These are phyloP conservation scores for Fistularia tabacaria DNA, from an alignment of 2,797 vertebrate genomes.

Conservation along the genomic window DNA sequence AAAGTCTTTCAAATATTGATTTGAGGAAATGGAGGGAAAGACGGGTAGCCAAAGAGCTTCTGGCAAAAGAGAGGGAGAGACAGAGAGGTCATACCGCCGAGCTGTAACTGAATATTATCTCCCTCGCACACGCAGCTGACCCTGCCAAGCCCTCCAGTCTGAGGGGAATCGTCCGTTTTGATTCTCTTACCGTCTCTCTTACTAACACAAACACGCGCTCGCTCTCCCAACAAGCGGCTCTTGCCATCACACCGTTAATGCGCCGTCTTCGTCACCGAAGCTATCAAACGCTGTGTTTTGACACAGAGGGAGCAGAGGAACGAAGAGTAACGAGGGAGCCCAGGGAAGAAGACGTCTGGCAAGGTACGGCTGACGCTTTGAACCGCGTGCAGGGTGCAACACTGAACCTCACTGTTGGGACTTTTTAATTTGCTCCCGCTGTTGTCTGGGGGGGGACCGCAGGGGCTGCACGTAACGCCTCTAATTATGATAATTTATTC, in stretches of 20 bases:
- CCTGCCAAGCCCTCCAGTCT: constrained; percentile 50
- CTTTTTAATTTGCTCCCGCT: constrained; percentile 59
- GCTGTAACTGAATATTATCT: constrained; percentile 59
- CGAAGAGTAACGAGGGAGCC: constrained; percentile 22
- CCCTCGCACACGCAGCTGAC: constrained; percentile 53
- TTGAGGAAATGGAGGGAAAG: constrained; percentile 10
- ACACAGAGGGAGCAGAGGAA: constrained; percentile 11
- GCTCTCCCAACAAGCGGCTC: constrained; percentile 13
- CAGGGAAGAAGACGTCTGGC: constrained; percentile 48
- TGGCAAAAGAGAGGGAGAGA: constrained; percentile 12
- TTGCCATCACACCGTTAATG: constrained; percentile 41
- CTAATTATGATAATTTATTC: constrained; percentile 60
- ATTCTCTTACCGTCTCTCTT: constrained; percentile 35
- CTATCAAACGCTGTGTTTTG: constrained; percentile 26
- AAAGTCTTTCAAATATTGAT: constrained; percentile 48
- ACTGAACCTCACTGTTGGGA: constrained; percentile 58
- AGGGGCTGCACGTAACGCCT: constrained; percentile 45
- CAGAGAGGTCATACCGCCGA: constrained; percentile 29
- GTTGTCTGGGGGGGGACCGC: constrained; percentile 37
- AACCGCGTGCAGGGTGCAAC: constrained; percentile 45
- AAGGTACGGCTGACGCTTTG: constrained; percentile 35
- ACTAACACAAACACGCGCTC: constrained; percentile 14
- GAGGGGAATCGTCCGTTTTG: constrained; percentile 47
- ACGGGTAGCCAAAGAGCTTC: constrained; percentile 7
- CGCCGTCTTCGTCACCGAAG: constrained; percentile 37